Evolutionary conservation across 2,888 invertebrate species (phyloP).

Genomic region (Disparrhopalites patrizii): DNA sequence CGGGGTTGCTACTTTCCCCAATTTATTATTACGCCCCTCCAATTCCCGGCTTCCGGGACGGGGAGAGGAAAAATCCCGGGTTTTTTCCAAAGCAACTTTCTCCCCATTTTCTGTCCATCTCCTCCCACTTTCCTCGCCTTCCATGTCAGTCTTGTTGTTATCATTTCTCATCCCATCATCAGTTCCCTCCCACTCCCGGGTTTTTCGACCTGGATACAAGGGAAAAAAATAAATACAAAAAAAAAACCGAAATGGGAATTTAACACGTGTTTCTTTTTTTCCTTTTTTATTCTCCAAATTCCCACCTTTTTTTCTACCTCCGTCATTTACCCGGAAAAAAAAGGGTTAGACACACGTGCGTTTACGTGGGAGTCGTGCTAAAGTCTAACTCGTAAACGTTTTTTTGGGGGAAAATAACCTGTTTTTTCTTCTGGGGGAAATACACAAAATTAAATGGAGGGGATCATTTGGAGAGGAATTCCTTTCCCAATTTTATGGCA

Average conservation of each 20-base stretch:
- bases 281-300: too few relatives aligned
- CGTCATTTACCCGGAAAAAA: too few relatives aligned
- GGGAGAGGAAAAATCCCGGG: not conserved
- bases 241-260: conserved; percentile 14
- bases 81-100: not conserved
- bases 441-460: too few relatives aligned
- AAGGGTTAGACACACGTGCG: too few relatives aligned
- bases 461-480: too few relatives aligned
- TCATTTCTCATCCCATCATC: not conserved
- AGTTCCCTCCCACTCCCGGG: not conserved
- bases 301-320: too few relatives aligned
- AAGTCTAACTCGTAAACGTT: too few relatives aligned
- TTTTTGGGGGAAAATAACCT: too few relatives aligned
- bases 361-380: too few relatives aligned
- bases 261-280: not conserved
- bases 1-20: conserved; percentile 2
- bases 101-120: conserved; percentile 19
- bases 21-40: conserved; percentile 18
- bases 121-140: conserved; percentile 14
- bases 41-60: not conserved
- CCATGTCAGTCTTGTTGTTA: not conserved
- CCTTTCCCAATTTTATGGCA: too few relatives aligned
- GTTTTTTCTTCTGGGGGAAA: too few relatives aligned
- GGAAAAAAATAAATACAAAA: not conserved
- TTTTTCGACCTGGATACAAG: not conserved